Percentiles rank a stretch among this genome's conserved stretches.
phyloP scores from a whole-genome alignment of 2,113 vertebrate genomes.

The Macroglossus sobrinus region DNA sequence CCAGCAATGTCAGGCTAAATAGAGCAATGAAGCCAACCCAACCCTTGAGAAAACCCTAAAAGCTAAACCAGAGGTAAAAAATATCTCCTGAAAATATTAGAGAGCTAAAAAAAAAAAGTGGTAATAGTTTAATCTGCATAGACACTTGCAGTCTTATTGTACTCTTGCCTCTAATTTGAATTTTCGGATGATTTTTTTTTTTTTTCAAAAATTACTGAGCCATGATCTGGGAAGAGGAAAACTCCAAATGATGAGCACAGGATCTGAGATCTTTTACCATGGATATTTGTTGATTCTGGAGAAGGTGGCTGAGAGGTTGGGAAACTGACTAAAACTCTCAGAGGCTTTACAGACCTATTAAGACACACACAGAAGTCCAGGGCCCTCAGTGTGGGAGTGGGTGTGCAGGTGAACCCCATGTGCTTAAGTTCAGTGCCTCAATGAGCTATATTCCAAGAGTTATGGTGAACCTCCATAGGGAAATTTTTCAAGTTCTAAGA shows the following conservation, averaged over 20 bases:
- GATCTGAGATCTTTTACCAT: neutral
- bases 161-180: neutral
- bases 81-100: neutral
- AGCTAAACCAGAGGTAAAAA: neutral
- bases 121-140: neutral
- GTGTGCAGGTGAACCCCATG: accelerated
- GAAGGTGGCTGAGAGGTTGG: neutral
- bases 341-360: neutral
- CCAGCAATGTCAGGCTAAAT: neutral
- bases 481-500: neutral
- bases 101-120: neutral
- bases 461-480: neutral
- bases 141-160: neutral
- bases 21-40: neutral
- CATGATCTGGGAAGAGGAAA: neutral
- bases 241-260: neutral
- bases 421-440: no score
- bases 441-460: neutral
- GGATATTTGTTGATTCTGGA: neutral
- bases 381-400: no score
- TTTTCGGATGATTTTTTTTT: neutral
- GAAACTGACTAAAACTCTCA: neutral
- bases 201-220: neutral
- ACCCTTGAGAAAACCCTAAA: neutral
- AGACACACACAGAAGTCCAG: neutral